Base-by-base conservation (phyloP, 1,140 invertebrate species). In the Berghia stephanieae region DNA sequence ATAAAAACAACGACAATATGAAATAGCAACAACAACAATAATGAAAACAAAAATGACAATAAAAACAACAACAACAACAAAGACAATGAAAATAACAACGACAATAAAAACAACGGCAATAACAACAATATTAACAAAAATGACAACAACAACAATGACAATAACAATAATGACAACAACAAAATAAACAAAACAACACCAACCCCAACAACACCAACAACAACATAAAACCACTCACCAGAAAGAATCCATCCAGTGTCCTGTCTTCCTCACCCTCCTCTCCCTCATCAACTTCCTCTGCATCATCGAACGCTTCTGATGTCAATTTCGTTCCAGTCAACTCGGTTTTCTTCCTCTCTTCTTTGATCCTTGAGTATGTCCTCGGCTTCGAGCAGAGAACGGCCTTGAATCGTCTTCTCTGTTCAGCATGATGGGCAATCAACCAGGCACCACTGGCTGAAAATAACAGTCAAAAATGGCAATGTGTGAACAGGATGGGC, bases 161-260 rank as follows among this genome's bases (percentile, higher is more conserved):
- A n/a, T n/a, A n/a, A n/a, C n/a, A n/a, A n/a, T n/a, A n/a, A n/a
- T n/a, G n/a, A n/a, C n/a, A n/a, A n/a, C n/a, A n/a, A n/a, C n/a
- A n/a, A n/a, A n/a, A n/a, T n/a, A n/a, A n/a, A n/a, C n/a, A n/a
- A n/a, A n/a, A n/a, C n/a, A n/a, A n/a, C n/a, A n/a, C n/a, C n/a
- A n/a, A n/a, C n/a, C n/a, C n/a, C n/a, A n/a, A n/a, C n/a, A n/a
- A n/a, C n/a, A n/a, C n/a, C n/a, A n/a, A n/a, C n/a, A n/a, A n/a
- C n/a, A n/a, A n/a, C n/a, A n/a, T n/a, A n/a, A n/a, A n/a, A 24
- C 40, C 66, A 46, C 46, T 80, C 83, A 89, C 88, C 85, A 89
- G 79, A 81, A 86, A 89, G 77, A 88, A 89, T 10, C 88, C 87
- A 85, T 89, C 87, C 21, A 89, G 79, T 13, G 81, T 67, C 67